Conservation (phyloP, 1,140 invertebrate species). For the Eumaeus atala region DNA sequence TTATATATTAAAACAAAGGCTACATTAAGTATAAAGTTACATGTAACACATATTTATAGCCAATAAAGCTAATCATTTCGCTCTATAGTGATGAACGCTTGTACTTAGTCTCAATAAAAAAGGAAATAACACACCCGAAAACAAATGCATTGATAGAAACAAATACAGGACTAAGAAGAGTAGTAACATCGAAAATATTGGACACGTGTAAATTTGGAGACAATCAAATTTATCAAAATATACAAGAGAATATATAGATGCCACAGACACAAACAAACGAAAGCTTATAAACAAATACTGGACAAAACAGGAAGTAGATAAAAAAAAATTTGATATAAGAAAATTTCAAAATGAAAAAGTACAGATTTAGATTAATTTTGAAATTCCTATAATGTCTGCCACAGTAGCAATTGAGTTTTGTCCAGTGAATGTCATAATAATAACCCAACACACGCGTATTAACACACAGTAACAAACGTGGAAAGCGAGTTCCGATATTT, state of each 20-base stretch:
- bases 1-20: conserved; percentile 7
- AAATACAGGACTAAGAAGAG: too few relatives aligned
- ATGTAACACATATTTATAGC: too few relatives aligned
- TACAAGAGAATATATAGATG: neutral
- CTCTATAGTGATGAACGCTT: neutral
- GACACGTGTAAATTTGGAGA: too few relatives aligned
- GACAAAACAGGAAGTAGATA: neutral
- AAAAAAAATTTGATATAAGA: neutral
- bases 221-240: too few relatives aligned
- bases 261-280: conserved; percentile 5
- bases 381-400: neutral
- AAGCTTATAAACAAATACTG: conserved; percentile 3
- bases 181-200: too few relatives aligned
- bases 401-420: neutral
- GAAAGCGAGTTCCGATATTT: conserved; percentile 2
- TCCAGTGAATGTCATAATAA: neutral
- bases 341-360: conserved; percentile 1
- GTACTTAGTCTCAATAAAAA: conserved; percentile 4
- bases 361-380: neutral
- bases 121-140: conserved; percentile 1
- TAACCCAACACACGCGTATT: neutral
- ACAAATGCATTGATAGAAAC: neutral
- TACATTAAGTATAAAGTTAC: neutral
- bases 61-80: neutral
- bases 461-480: conserved; percentile 1